Base-by-base conservation (phyloP, 2,113 vertebrate species). In the Miniopterus natalensis region DNA sequence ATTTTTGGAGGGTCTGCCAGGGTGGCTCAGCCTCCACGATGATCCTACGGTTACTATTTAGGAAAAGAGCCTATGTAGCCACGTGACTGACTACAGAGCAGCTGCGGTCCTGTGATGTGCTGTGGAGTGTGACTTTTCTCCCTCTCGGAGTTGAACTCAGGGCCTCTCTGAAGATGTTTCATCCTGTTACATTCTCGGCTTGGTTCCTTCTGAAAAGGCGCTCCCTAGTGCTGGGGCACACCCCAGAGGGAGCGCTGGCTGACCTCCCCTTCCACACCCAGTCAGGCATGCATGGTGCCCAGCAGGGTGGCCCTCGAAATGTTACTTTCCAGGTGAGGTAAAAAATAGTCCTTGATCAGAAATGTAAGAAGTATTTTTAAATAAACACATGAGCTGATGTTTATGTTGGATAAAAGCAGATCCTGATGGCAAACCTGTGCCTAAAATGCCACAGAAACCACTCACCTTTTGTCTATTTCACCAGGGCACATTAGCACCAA, bases 401-500 rank as follows among this genome's bases (percentile, higher is more conserved):
- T 98, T 73, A 96, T 85, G 85, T 84, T 94, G 47, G 95, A 96
- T 73, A 95, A 97, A 97, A 97, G 31, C 3, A 66, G 92, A 97
- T 93, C 73, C 53, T 92, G 92, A 96, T 86, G 97, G 91, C 96
- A 89, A 93, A 65, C 27, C 94, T 95, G 95, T 96, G 61, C 66
- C 94, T 95, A 87, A 83, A 94, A 96, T 83, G 97, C 94, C 96
- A 92, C 89, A 78, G 27, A 89, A 96, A 96, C 80, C 96, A 95
- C 95, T 84, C 5, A 95, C 84, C 80, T 84, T 98, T 97, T 81
- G 89, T 96, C 86, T 95, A 97, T 92, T 81, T 98, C 97, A 93
- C 97, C 97, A 98, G 96, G 97, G 92, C 98, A 98, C 93, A 92
- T 96, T 98, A 99, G 99, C 99, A 99, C 99, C 99, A 98, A 98